Evolutionary conservation across 1,140 invertebrate genomes (phyloP).

Genomic region (Octopus bimaculoides): DNA sequence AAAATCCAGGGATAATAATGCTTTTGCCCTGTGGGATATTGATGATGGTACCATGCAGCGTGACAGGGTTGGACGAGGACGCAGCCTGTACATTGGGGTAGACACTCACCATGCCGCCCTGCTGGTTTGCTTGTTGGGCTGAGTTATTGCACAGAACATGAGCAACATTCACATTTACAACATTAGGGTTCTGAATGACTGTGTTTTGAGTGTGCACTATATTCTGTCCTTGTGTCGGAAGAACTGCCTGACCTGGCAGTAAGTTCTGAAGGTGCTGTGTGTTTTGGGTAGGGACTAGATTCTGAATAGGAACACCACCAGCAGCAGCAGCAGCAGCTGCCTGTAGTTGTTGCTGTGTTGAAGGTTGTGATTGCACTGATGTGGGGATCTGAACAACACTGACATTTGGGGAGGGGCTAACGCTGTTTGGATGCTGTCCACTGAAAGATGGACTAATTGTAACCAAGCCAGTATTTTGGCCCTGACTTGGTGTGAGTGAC

Average conservation of each 20-base stretch:
- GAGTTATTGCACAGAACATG: slow-evolving; percentile 41
- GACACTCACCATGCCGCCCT: slow-evolving; percentile 20
- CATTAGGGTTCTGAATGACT: slow-evolving; percentile 48
- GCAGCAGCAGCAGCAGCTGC: slow-evolving; percentile 1
- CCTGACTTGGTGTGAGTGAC: slow-evolving; percentile 27
- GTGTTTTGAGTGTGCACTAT: slow-evolving; percentile 47
- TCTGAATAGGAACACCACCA: slow-evolving; percentile 19
- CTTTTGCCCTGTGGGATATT: slow-evolving; percentile 40
- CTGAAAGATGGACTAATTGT: background rate
- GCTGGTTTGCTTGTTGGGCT: slow-evolving; percentile 26
- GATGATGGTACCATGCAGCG: slow-evolving; percentile 36
- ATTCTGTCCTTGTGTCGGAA: slow-evolving; percentile 22
- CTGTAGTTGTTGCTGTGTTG: slow-evolving; percentile 4
- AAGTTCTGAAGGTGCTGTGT: slow-evolving; percentile 22
- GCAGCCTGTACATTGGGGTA: slow-evolving; percentile 28
- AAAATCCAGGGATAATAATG: slow-evolving; percentile 37
- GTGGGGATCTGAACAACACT: slow-evolving; percentile 9
- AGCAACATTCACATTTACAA: slow-evolving; percentile 47
- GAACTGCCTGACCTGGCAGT: slow-evolving; percentile 25
- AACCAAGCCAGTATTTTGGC: background rate
- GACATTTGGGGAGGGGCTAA: slow-evolving; percentile 4
- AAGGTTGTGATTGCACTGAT: slow-evolving; percentile 11
- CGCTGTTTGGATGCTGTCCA: slow-evolving; percentile 1
- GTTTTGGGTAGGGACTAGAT: slow-evolving; percentile 22
- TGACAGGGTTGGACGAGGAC: slow-evolving; percentile 19